Conservation (phyloP, 2,797 vertebrate species). For the Acrossocheilus wenchowensis region DNA sequence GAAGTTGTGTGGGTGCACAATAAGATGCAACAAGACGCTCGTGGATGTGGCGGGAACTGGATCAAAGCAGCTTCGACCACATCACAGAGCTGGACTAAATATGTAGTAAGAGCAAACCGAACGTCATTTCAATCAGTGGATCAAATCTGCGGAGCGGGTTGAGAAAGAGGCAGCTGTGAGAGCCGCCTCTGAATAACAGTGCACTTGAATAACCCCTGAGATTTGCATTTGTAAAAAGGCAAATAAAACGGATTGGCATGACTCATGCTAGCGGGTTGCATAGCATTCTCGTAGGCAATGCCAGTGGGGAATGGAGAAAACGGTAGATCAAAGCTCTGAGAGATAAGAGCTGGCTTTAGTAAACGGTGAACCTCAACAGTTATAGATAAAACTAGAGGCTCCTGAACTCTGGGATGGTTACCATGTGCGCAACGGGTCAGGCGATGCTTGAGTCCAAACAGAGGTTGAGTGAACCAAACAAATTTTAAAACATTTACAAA, state of each 20-base stretch:
- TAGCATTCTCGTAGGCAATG: slow-evolving; percentile 14
- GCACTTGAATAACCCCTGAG: slow-evolving; percentile 42
- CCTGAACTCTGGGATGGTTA: slow-evolving; percentile 37
- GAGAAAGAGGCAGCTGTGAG: slow-evolving; percentile 9
- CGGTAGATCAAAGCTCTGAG: slow-evolving; percentile 40
- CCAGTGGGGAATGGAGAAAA: slow-evolving; percentile 17
- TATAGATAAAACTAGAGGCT: slow-evolving; percentile 25
- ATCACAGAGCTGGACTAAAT: background rate
- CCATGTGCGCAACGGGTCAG: background rate
- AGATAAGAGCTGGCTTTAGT: slow-evolving; percentile 37
- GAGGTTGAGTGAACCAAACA: background rate
- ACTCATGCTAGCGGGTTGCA: slow-evolving; percentile 21
- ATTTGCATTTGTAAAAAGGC: slow-evolving; percentile 44
- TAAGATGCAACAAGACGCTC: slow-evolving; percentile 23
- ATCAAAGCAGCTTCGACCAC: slow-evolving; percentile 36
- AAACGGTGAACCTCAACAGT: slow-evolving; percentile 13
- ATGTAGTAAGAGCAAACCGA: background rate
- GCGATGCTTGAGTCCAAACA: background rate
- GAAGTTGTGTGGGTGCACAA: slow-evolving; percentile 6
- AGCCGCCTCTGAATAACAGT: slow-evolving; percentile 21
- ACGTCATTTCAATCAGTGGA: slow-evolving; percentile 30
- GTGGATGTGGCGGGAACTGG: slow-evolving; percentile 8
- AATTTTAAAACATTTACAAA: background rate
- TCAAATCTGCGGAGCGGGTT: slow-evolving; percentile 29
- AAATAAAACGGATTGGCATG: slow-evolving; percentile 32